Base-by-base conservation (phyloP, 2,888 invertebrate species). In the Andrena praecox region DNA sequence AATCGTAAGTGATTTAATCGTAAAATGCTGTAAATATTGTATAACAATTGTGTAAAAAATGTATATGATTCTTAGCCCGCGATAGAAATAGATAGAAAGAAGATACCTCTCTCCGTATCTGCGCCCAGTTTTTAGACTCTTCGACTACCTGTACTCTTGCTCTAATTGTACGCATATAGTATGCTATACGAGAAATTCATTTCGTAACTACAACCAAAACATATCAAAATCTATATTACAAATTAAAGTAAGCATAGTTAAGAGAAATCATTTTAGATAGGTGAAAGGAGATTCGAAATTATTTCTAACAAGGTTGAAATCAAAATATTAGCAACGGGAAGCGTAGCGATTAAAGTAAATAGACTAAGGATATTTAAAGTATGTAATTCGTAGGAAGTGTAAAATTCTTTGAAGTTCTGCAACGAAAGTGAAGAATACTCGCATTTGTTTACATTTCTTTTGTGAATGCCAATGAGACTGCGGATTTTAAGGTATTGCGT, bases 11-110 rank as follows among this genome's bases (percentile, higher is more conserved):
- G 42, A 67, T 60, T 67, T 72, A 52, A 54, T 73, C 35, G 12
- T 73, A 63, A 66, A 48, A n/a, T 1, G 8, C 56, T 83, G 82
- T 86, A 82, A 80, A 81, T 77, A 88, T 69, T 79, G 84, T 82
- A 79, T 82, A 79, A 72, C 42, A 75, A 69, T 42, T 84, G 79
- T 84, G 79, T 75, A 84, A 83, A 84, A 63, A 59, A 56, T 82
- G 78, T 80, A 62, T 66, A 82, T 78, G 63, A 78, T 68, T 79
- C 72, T 63, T 80, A 80, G 56, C 50, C 29, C 29, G 20, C 52
- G 62, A 68, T 68, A 20, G n/a, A 72, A 24, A 29, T 71, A 67
- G 48, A 63, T 80, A 63, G n/a, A n/a, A 60, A 73, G 50, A 20
- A 31, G 35, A 50, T 35, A 52, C 52, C n/a, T 68, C 67, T 66